A percentile compares a stretch with the other conserved stretches of the same genome.
Evolutionary conservation across 2,888 invertebrate genomes (phyloP).

Genomic region (Germaria angustata): DNA sequence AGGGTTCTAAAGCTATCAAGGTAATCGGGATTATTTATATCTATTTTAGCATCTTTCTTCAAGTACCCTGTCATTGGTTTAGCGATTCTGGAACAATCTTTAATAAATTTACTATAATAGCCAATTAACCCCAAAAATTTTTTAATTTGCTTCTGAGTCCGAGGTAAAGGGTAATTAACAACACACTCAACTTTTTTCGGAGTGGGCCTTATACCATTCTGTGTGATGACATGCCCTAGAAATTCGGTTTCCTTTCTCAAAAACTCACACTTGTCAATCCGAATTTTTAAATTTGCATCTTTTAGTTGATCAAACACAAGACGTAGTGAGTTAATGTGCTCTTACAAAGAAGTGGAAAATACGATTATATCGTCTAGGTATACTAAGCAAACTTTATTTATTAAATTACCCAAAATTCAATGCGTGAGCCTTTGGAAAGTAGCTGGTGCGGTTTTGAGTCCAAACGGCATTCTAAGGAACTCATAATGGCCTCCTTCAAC

Average conservation of each 20-base stretch:
- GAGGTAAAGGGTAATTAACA: constrained; percentile 65
- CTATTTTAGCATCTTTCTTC: constrained; percentile 50
- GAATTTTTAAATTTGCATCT: constrained; percentile 52
- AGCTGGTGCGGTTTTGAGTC: no score
- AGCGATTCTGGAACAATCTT: constrained; percentile 59
- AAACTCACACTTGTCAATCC: constrained; percentile 37
- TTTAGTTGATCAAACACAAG: background rate
- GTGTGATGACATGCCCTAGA: constrained; percentile 57
- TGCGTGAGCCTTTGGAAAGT: no score
- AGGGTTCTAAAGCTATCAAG: constrained; percentile 58
- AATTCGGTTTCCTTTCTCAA: constrained; percentile 46
- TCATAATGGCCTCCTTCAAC: no score
- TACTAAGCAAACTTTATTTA: no score
- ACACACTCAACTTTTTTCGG: constrained; percentile 71
- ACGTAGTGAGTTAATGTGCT: background rate
- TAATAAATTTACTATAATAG: background rate
- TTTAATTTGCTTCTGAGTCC: constrained; percentile 71
- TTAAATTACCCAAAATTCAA: no score
- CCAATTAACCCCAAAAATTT: constrained; percentile 68
- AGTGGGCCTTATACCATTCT: constrained; percentile 73
- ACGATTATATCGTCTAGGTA: no score
- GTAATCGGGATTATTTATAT: constrained; percentile 8
- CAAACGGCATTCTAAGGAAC: no score
- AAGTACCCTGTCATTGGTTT: constrained; percentile 62
- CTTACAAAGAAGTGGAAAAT: background rate